These are phyloP conservation scores for Hoplostethus mediterraneus DNA, from an alignment of 2,797 vertebrate genomes.

Conservation along the genomic window DNA sequence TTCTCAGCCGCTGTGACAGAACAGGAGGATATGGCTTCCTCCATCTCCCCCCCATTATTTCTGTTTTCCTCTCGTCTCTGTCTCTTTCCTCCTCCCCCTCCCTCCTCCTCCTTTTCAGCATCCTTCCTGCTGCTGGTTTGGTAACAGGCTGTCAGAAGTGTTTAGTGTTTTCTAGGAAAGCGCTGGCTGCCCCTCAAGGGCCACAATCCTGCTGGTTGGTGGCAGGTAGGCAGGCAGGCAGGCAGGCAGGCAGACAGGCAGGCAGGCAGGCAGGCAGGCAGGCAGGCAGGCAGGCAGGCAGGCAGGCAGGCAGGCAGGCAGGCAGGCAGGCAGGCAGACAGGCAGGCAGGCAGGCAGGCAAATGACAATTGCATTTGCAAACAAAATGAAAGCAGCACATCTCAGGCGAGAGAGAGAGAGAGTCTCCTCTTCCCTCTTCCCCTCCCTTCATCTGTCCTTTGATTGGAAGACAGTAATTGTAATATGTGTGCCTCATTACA, in stretches of 20 bases:
- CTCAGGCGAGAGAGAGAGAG: slow-evolving; percentile 24
- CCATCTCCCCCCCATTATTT: background rate
- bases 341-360: slow-evolving; percentile 3
- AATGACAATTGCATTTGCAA: slow-evolving; percentile 68
- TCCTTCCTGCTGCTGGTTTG: slow-evolving; percentile 39
- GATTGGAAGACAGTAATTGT: slow-evolving; percentile 64
- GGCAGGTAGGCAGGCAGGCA: slow-evolving; percentile 14
- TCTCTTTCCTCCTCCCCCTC: slow-evolving; percentile 1
- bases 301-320: background rate
- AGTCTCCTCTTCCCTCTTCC: background rate
- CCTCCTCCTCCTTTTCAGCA: background rate
- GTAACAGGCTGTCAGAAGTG: slow-evolving; percentile 73
- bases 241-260: background rate
- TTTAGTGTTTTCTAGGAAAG: slow-evolving; percentile 65
- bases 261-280: slow-evolving; percentile 5
- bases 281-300: slow-evolving; percentile 3
- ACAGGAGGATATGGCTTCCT: slow-evolving; percentile 12
- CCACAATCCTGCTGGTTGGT: slow-evolving; percentile 17
- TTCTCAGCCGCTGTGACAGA: slow-evolving; percentile 22
- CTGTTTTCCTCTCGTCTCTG: background rate
- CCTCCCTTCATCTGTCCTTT: slow-evolving; percentile 20
- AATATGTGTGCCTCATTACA: slow-evolving; percentile 46
- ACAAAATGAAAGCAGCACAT: slow-evolving; percentile 41
- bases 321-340: slow-evolving; percentile 15
- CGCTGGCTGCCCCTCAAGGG: slow-evolving; percentile 24